Conservation (phyloP, 2,113 vertebrate genomes). For the Passerina amoena region DNA sequence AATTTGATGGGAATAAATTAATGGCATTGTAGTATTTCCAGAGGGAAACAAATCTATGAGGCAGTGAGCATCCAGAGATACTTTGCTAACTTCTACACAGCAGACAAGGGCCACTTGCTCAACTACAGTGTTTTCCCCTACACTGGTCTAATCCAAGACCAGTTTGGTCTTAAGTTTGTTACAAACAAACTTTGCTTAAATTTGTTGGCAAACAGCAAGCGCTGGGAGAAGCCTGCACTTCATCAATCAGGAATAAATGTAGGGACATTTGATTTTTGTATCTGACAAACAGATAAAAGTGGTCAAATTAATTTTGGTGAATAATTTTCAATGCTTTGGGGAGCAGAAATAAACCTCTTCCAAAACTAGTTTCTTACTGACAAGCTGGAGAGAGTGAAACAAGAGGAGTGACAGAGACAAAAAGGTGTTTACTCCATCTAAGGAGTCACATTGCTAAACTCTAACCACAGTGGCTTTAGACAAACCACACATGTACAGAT, state of each 20-base stretch:
- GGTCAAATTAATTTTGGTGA: background rate
- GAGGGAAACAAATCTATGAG: background rate
- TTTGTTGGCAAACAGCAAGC: background rate
- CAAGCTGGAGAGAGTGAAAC: background rate
- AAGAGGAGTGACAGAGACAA: background rate
- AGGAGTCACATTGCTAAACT: conserved; percentile 48
- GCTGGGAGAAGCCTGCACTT: background rate
- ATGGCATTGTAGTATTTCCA: background rate
- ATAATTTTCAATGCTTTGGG: background rate
- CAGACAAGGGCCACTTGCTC: background rate
- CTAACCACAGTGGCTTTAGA: conserved; percentile 51
- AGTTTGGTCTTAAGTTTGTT: background rate
- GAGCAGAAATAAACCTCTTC: background rate
- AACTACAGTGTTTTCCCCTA: background rate
- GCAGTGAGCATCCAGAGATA: background rate
- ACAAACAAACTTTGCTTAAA: background rate
- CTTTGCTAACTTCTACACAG: background rate
- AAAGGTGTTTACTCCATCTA: conserved; percentile 44
- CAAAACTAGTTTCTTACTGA: background rate
- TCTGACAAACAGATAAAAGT: background rate
- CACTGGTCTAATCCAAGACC: background rate
- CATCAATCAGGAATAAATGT: background rate
- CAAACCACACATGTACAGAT: background rate
- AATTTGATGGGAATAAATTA: background rate
- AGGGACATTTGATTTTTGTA: background rate